Percentiles rank a stretch among this genome's conserved stretches.
Conservation (phyloP, 53 echinoderm and acorn worm species). For the Paelopatides confundens region DNA sequence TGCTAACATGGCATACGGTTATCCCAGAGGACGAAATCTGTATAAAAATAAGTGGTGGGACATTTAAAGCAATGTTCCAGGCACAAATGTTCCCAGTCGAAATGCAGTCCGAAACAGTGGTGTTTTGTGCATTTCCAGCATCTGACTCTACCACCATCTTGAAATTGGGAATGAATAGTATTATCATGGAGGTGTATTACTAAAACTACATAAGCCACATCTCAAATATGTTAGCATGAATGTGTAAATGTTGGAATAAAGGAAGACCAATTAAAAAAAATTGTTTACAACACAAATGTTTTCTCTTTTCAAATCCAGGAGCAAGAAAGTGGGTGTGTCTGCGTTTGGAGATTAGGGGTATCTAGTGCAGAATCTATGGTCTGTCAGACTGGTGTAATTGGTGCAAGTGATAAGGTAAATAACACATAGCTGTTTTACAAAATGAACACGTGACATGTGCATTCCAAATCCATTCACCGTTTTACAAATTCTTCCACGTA, state of each 20-base stretch:
- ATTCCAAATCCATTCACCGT: too few relatives aligned
- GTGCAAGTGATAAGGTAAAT: neutral
- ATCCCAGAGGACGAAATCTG: neutral
- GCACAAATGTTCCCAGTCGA: neutral
- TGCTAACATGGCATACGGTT: neutral
- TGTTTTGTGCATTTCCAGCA: neutral
- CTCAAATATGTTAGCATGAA: too few relatives aligned
- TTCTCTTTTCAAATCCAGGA: neutral
- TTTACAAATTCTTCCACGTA: too few relatives aligned
- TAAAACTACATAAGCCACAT: too few relatives aligned
- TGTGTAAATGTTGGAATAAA: too few relatives aligned
- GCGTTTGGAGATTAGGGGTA: neutral
- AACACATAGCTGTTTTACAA: too few relatives aligned
- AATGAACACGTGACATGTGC: too few relatives aligned
- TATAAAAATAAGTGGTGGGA: neutral
- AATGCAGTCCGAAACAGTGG: neutral
- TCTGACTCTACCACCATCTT: too few relatives aligned
- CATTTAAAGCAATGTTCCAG: conserved; percentile 1
- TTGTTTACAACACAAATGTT: neutral
- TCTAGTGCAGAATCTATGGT: neutral
- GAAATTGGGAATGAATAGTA: neutral
- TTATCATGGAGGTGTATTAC: too few relatives aligned
- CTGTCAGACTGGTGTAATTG: too few relatives aligned
- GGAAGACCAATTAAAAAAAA: too few relatives aligned
- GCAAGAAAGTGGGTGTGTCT: neutral